Evolutionary conservation across 2,888 invertebrate genomes (phyloP), one percentile per base, ranked within the genome.

Genomic region (Ophion costatus): DNA sequence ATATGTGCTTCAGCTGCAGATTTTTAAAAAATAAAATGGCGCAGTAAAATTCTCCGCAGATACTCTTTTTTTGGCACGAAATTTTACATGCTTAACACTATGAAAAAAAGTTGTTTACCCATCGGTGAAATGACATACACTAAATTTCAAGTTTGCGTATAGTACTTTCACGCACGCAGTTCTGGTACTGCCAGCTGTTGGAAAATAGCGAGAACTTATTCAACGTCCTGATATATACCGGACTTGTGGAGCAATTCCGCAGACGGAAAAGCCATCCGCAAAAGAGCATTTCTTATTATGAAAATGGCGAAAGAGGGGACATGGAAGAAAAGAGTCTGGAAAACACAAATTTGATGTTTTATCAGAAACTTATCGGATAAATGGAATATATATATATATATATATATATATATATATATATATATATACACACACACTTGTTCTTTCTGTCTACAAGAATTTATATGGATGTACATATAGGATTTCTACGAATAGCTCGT

Each of bases 331-430:
- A 69, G 45, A 24, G 29, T 69, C 45, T 69, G 51, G 51, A n/a
- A 17, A 51, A 69, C 29, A 69, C 51, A 24, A 51, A 69, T 69
- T 69, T 51, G 4, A 17, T 17, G 14, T 29, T 14, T 29, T 51
- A 17, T 51, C 51, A 22, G 78, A 82, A 45, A 38, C 56, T 61
- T 20, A n/a, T 24, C 45, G 17, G 10, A 63, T 63, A 45, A 38
- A 75, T n/a, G 17, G 57, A 14, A 63, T 73, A 42, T 63, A 63
- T 67, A 71, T 79, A 45, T 7, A 45, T 10, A 14, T 14, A 51
- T 17, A 17, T 2, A 51, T 51, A 51, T 51, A 51, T 51, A 51
- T 51, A 51, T 17, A 51, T 17, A 17, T 51, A 51, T 45, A 45
- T 45, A 45, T 29, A 45, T 45, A 45, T 11, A 14, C 10, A 45